Evolutionary conservation across 2,797 vertebrate genomes (phyloP).

Genomic region (Silurus aristotelis): DNA sequence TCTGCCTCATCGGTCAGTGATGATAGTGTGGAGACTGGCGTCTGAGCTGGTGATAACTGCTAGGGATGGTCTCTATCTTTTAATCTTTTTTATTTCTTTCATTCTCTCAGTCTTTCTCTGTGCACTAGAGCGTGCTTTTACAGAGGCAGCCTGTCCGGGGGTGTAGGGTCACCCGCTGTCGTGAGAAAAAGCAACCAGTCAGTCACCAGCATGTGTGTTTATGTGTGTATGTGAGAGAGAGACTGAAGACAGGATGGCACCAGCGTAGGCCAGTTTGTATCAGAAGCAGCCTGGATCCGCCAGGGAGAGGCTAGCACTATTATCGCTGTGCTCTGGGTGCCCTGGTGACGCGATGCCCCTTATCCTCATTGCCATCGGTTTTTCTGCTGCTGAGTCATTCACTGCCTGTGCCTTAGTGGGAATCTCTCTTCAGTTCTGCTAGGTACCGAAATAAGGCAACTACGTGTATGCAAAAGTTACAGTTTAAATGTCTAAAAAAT

Average conservation of each 20-base stretch:
- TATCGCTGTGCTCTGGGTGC: slow-evolving; percentile 60
- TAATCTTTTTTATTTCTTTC: slow-evolving; percentile 25
- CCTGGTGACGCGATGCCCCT: slow-evolving; percentile 63
- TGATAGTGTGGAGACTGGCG: slow-evolving; percentile 66
- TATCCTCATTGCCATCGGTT: slow-evolving; percentile 69
- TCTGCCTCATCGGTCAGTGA: slow-evolving; percentile 69
- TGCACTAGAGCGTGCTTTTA: slow-evolving; percentile 65
- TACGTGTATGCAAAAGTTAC: slow-evolving; percentile 22
- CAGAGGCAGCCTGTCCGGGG: slow-evolving; percentile 49
- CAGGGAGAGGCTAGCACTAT: slow-evolving; percentile 68
- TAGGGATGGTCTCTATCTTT: slow-evolving; percentile 50
- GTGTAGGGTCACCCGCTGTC: slow-evolving; percentile 58
- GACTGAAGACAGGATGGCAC: slow-evolving; percentile 75
- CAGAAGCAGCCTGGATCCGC: slow-evolving; percentile 63
- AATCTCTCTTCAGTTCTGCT: slow-evolving; percentile 40
- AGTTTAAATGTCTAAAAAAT: not conserved
- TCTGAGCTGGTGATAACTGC: slow-evolving; percentile 66
- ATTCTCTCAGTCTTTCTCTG: slow-evolving; percentile 58
- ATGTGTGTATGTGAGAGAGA: slow-evolving; percentile 27
- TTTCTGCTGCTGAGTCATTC: slow-evolving; percentile 70
- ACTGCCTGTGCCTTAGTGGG: slow-evolving; percentile 1
- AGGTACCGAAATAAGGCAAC: slow-evolving; percentile 19
- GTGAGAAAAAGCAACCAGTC: slow-evolving; percentile 71
- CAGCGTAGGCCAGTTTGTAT: slow-evolving; percentile 61
- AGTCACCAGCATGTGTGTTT: slow-evolving; percentile 58